phyloP scores from a whole-genome alignment of 2,888 invertebrate genomes.

The Encarsia formosa region DNA sequence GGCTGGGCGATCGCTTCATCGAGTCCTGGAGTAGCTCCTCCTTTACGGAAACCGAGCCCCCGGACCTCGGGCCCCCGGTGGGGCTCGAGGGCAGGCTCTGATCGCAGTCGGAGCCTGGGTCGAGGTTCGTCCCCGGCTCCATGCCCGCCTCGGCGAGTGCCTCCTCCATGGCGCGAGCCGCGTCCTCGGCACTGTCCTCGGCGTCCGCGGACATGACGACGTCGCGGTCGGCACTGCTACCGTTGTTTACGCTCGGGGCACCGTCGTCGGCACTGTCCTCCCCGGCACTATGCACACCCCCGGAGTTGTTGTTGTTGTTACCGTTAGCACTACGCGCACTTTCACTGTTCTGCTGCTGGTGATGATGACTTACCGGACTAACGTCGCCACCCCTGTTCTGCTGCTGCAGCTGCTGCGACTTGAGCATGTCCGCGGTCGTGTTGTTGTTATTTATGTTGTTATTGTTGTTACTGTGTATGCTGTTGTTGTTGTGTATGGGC shows the following conservation, averaged over 20 bases:
- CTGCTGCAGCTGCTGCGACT: slow-evolving; percentile 54
- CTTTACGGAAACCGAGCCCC: slow-evolving; percentile 48
- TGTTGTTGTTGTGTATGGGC: slow-evolving; percentile 55
- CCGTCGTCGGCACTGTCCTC: slow-evolving; percentile 44
- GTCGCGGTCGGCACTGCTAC: slow-evolving; percentile 45
- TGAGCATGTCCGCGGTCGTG: slow-evolving; percentile 53
- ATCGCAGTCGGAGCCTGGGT: slow-evolving; percentile 49
- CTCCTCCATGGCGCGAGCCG: slow-evolving; percentile 57
- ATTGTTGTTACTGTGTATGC: slow-evolving; percentile 53
- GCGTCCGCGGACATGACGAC: slow-evolving; percentile 49
- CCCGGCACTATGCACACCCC: slow-evolving; percentile 48
- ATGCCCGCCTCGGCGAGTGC: slow-evolving; percentile 62
- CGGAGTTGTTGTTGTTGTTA: slow-evolving; percentile 50
- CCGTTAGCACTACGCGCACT: slow-evolving; percentile 45
- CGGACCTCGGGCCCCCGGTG: slow-evolving; percentile 44
- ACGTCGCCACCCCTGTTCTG: slow-evolving; percentile 56
- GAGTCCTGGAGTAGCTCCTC: slow-evolving; percentile 47
- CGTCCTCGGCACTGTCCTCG: slow-evolving; percentile 51
- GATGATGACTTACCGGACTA: slow-evolving; percentile 52
- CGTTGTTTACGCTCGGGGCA: slow-evolving; percentile 34
- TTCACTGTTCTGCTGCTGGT: slow-evolving; percentile 50
- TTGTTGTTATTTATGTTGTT: slow-evolving; percentile 53
- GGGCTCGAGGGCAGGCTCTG: slow-evolving; percentile 48
- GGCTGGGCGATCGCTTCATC: slow-evolving; percentile 46
- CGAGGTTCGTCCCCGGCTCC: slow-evolving; percentile 50